Evolutionary conservation across 2,797 vertebrate species (phyloP).

Genomic region (Scolopax bukidnonensis): DNA sequence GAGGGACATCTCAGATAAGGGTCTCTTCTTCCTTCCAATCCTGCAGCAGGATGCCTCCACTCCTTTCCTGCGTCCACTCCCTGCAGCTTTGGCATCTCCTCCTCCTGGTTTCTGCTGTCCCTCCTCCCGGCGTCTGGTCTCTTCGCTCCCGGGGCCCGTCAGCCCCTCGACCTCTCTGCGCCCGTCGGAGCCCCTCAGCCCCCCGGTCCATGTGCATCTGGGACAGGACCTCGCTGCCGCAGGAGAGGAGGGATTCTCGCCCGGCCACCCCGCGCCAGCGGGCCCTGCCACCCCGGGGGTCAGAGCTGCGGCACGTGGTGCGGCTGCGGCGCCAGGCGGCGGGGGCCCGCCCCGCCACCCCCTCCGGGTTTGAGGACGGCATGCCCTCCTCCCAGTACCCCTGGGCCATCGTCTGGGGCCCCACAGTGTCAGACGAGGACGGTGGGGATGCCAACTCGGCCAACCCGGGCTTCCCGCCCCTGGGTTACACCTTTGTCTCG

Average conservation of each 20-base stretch:
- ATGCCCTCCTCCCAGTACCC: constrained; percentile 83
- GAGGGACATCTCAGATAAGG: not conserved
- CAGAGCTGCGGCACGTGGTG: constrained; percentile 39
- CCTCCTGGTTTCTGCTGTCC: constrained; percentile 62
- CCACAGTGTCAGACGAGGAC: constrained; percentile 81
- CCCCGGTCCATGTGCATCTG: constrained; percentile 76
- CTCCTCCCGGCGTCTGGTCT: constrained; percentile 69
- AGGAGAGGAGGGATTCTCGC: constrained; percentile 68
- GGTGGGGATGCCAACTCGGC: constrained; percentile 80
- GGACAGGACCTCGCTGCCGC: constrained; percentile 72
- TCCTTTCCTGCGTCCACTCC: constrained; percentile 68
- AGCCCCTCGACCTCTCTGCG: constrained; percentile 75
- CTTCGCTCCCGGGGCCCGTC: constrained; percentile 61
- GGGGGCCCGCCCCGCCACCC: constrained; percentile 74
- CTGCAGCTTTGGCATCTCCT: constrained; percentile 78
- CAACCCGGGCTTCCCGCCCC: constrained; percentile 77
- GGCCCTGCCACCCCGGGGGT: not conserved
- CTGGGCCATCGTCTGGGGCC: constrained; percentile 85
- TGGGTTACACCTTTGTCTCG: constrained; percentile 80
- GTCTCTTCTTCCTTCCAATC: not conserved
- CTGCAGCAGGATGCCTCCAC: constrained; percentile 37
- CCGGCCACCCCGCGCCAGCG: constrained; percentile 35
- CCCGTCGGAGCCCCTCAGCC: constrained; percentile 72
- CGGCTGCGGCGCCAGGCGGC: constrained; percentile 73
- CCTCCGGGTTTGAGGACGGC: constrained; percentile 80